These are phyloP conservation scores for Syrphus vitripennis DNA, from an alignment of 2,888 invertebrate genomes.

Conservation along the genomic window DNA sequence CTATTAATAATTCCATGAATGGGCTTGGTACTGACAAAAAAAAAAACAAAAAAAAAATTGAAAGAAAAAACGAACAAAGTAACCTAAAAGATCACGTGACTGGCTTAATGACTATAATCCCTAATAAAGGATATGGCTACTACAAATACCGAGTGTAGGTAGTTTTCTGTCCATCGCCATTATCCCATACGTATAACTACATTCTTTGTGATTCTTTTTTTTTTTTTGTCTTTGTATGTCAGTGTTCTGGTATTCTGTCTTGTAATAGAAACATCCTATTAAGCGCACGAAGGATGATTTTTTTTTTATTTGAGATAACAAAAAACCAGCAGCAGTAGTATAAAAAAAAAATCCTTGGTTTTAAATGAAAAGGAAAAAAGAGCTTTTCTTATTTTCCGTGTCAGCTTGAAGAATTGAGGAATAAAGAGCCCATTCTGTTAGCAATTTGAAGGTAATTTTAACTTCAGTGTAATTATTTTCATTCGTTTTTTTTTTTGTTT, in stretches of 20 bases:
- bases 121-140: constrained; percentile 21
- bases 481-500: constrained; percentile 8
- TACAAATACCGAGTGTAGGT: not conserved
- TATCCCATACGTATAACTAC: no score
- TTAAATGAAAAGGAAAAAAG: not conserved
- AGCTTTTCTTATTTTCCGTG: constrained; percentile 40
- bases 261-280: constrained; percentile 62
- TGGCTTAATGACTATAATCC: constrained; percentile 31
- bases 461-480: constrained; percentile 61
- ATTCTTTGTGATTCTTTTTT: not conserved
- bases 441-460: constrained; percentile 66
- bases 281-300: constrained; percentile 52
- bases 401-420: constrained; percentile 38
- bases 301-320: not conserved
- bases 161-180: constrained; percentile 11
- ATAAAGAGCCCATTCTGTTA: constrained; percentile 54
- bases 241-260: constrained; percentile 1
- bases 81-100: constrained; percentile 19
- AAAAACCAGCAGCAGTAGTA: not conserved
- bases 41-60: not conserved
- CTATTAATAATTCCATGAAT: not conserved
- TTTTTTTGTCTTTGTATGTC: not conserved
- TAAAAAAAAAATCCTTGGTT: not conserved
- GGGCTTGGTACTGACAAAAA: not conserved
- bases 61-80: not conserved